phyloP scores from a whole-genome alignment of 1,140 invertebrate species.

The Vanessa tameamea region DNA sequence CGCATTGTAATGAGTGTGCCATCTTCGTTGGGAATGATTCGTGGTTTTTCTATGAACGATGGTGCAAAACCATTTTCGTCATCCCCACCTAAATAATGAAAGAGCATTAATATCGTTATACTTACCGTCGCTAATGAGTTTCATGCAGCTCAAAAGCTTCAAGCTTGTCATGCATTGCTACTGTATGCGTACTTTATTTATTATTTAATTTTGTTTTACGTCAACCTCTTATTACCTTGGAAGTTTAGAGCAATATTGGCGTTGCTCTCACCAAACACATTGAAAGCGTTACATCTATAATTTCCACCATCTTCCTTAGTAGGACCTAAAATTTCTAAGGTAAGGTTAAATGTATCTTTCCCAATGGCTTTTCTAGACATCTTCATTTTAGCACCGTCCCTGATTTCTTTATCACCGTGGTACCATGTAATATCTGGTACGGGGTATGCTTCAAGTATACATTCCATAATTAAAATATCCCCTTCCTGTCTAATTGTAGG shows the following conservation, averaged over 20 bases:
- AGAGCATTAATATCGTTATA: conserved; percentile 28
- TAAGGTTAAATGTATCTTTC: conserved; percentile 94
- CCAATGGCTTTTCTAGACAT: conserved; percentile 92
- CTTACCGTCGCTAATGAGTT: conserved; percentile 13
- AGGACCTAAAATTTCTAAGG: conserved; percentile 96
- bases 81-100: conserved; percentile 87
- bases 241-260: conserved; percentile 99
- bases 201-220: conserved; percentile 33
- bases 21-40: conserved; percentile 98
- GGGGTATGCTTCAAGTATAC: conserved; percentile 96
- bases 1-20: conserved; percentile 97
- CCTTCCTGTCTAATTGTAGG: conserved; percentile 97
- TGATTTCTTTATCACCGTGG: conserved; percentile 91
- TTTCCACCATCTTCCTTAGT: conserved; percentile 97
- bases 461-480: conserved; percentile 97
- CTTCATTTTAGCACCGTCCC: conserved; percentile 90
- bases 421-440: conserved; percentile 98
- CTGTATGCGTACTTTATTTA: conserved; percentile 75
- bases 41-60: conserved; percentile 97
- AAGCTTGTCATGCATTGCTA: conserved; percentile 71
- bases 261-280: conserved; percentile 99
- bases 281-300: conserved; percentile 99
- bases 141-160: conserved; percentile 68
- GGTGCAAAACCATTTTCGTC: conserved; percentile 94
- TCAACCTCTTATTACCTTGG: conserved; percentile 88